Evolutionary conservation across 2,888 invertebrate genomes (phyloP).

Genomic region (Agrotis exclamationis): DNA sequence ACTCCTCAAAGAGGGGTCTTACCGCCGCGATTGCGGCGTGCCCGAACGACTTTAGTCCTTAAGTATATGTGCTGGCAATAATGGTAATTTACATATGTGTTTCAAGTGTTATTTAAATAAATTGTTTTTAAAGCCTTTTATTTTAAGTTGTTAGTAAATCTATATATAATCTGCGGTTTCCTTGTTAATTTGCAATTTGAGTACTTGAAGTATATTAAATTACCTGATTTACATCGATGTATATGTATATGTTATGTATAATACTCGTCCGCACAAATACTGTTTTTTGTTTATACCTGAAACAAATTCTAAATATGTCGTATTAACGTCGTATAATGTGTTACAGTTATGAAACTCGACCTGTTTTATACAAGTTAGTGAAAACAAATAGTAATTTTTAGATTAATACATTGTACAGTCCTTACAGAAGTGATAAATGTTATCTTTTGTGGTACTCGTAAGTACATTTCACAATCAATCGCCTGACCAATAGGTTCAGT

Average conservation of each 20-base stretch:
- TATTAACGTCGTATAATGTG: no score
- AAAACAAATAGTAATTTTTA: not conserved
- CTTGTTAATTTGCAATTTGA: conserved; percentile 23
- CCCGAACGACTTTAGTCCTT: conserved; percentile 58
- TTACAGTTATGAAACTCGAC: no score
- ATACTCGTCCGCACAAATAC: no score
- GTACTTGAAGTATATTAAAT: conserved; percentile 7
- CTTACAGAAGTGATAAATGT: conserved; percentile 40
- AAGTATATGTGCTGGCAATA: conserved; percentile 57
- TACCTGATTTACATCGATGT: not conserved
- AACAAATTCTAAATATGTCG: no score
- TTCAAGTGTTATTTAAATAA: conserved; percentile 58
- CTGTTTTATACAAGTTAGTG: no score
- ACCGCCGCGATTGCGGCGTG: no score
- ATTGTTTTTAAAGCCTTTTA: conserved; percentile 53
- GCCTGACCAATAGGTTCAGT: conserved; percentile 22
- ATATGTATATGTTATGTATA: no score
- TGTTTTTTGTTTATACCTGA: no score
- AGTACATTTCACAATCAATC: conserved; percentile 46
- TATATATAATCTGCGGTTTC: conserved; percentile 42
- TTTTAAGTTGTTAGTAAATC: conserved; percentile 45
- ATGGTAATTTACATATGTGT: conserved; percentile 62
- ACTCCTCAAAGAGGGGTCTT: no score
- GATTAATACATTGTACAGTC: not conserved
- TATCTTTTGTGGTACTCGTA: conserved; percentile 31